phyloP scores from a whole-genome alignment of 2,888 invertebrate species.

The Callimorpha dominula region DNA sequence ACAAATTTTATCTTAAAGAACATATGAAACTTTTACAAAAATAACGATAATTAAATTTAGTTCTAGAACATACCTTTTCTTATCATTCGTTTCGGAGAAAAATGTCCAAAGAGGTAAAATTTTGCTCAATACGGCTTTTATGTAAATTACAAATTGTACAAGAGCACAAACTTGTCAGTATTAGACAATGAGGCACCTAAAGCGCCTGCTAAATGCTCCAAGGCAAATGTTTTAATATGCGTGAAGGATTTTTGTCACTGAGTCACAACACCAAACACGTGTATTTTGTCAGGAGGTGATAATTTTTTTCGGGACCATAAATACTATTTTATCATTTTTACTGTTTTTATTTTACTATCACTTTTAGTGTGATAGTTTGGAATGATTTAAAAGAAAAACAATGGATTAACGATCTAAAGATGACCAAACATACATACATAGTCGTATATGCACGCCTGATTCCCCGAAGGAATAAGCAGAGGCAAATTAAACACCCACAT shows the following conservation, averaged over 20 bases:
- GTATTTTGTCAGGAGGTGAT: background rate
- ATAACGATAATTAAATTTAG: background rate
- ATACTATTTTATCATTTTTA: too few relatives aligned
- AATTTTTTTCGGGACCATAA: background rate
- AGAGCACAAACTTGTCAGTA: slow-evolving; percentile 23
- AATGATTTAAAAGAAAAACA: background rate
- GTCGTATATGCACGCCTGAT: too few relatives aligned
- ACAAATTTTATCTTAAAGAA: background rate
- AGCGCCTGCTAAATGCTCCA: slow-evolving; percentile 21
- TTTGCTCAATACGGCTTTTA: background rate
- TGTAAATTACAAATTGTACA: slow-evolving; percentile 23
- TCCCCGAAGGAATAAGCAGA: too few relatives aligned
- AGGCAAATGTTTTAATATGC: slow-evolving; percentile 21
- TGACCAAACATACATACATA: background rate
- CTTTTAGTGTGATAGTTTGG: background rate
- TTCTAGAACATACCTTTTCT: background rate
- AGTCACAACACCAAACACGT: background rate
- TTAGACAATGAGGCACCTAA: slow-evolving; percentile 24
- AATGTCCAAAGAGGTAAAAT: background rate
- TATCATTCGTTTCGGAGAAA: background rate
- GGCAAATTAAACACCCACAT: too few relatives aligned
- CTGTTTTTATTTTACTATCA: too few relatives aligned
- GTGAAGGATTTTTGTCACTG: slow-evolving; percentile 25
- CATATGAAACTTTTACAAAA: background rate
- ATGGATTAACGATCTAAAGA: background rate